Evolutionary conservation across 2,888 invertebrate genomes (phyloP), one percentile per base, ranked within the genome.

Genomic region (Apotomis turbidana): DNA sequence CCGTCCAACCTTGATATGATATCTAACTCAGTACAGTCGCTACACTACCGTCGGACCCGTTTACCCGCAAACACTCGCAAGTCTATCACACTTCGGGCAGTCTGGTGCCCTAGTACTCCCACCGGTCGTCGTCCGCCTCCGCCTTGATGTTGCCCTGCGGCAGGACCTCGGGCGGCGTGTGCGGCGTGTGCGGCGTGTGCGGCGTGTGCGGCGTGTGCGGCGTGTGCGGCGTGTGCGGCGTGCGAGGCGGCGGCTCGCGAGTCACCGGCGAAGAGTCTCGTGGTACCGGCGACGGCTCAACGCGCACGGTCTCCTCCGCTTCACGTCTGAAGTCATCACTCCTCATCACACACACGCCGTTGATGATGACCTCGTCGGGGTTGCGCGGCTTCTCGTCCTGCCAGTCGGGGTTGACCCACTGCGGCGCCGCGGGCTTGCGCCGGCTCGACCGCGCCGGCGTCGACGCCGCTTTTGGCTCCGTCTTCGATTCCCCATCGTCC

Each of bases 391-490:
- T 94, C 78, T 95, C 95, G 83, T 97, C 97, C 83, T 97, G 97
- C 97, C 97, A 97, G 80, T 97, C 97, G 6, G 99, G 99, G 89
- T 98, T 98, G 4, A 99, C 98, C 98, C 99, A 98, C 90, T 99
- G 98, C 2, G 99, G 99, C 68, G 98, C 98, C 0, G 98, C 98
- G 0, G 98, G 98, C 93, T 99, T 99, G 82, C 99, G 95, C 76
- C 98, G 93, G 70, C 96, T 97, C 38, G 94, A 93, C 36, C 93
- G 88, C 58, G 89, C 85, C 57, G 94, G 93, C 57, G 94, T 92
- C 67, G 94, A 90, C 75, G 92, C 82, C 80, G 93, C 89, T 72
- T 95, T 95, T 71, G 94, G 94, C 86, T 95, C 95, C 74, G 89
- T 87, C 88, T 95, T 95, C 62, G 94, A 94, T 77, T 94, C 95